phyloP scores from a whole-genome alignment of 2,797 vertebrate species.

The Denticeps clupeoides region DNA sequence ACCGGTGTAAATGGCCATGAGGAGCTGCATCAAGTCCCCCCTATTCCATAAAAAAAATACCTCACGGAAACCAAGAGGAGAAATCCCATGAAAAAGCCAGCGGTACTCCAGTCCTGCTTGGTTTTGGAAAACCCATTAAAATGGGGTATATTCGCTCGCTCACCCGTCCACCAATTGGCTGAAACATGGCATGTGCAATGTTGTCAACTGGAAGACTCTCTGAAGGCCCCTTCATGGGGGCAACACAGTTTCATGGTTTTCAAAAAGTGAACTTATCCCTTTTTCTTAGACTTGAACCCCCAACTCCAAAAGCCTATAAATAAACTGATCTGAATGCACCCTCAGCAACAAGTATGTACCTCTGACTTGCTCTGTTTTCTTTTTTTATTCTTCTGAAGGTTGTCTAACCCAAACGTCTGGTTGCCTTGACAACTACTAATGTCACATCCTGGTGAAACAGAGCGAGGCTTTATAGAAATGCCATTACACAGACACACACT shows the following conservation, averaged over 20 bases:
- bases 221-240: no score
- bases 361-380: background rate
- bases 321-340: no score
- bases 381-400: background rate
- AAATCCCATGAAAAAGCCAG: slow-evolving; percentile 35
- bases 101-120: slow-evolving; percentile 28
- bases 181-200: no score
- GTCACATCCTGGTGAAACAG: slow-evolving; percentile 18
- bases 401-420: slow-evolving; percentile 10
- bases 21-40: no score
- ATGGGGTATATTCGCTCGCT: slow-evolving; percentile 16
- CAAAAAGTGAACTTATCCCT: no score
- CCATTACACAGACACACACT: slow-evolving; percentile 14
- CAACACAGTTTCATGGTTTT: slow-evolving; percentile 3
- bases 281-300: no score
- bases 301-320: no score
- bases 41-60: no score
- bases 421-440: slow-evolving; percentile 22
- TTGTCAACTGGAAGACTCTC: no score
- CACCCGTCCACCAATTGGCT: background rate
- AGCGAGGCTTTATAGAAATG: slow-evolving; percentile 25
- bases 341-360: no score
- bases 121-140: slow-evolving; percentile 49
- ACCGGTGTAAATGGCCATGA: no score
- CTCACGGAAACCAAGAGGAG: slow-evolving; percentile 12